Base-by-base conservation (phyloP, 2,113 vertebrate genomes). In the Cyprinodon brontotheroides region DNA sequence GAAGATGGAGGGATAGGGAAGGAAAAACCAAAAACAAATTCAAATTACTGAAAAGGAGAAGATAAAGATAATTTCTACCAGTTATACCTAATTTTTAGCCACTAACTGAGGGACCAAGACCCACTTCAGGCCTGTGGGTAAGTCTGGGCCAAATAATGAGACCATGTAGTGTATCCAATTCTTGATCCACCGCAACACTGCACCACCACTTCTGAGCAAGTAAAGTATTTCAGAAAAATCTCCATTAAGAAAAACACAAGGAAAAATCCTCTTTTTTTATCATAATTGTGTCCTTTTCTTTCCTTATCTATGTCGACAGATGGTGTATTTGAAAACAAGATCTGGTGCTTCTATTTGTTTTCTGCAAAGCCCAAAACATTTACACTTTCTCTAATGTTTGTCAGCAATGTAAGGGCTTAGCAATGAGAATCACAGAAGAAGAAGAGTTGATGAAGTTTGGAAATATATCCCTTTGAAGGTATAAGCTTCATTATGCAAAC, bases 81-180 rank as follows among this genome's bases (percentile, higher is more conserved):
- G 39, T 9, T 22, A 15, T 59, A 40, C 8, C 11, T 60, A 57
- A 60, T 61, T 72, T 67, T 82, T 47, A 74, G 59, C 17, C 11
- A 38, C 43, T 57, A 22, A 74, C 59, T 75, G 74, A 72, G 61
- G 50, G 48, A 38, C 41, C 29, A 57, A 72, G 66, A 3, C 5
- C 62, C 38, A 40, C 60, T 84, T 78, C 50, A 61, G 8, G 62
- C 73, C 78, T 48, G 17, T 61, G 72, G 74, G 63, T 72, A 73
- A 37, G 41, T 39, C 11, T 11, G 74, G 69, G 36, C 64, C 68
- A 79, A 63, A 77, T 74, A 75, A 74, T 63, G 60, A 66, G 39
- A 63, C 15, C 63, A 53, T 39, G 69, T 36, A 65, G 69, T 2
- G 12, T 37, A 68, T 61, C 59, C 29, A 61, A 53, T 68, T 29